A percentile compares a stretch with the other conserved stretches of the same genome.
These are phyloP conservation scores for Uria lomvia DNA, from an alignment of 2,113 vertebrate genomes.

Conservation along the genomic window DNA sequence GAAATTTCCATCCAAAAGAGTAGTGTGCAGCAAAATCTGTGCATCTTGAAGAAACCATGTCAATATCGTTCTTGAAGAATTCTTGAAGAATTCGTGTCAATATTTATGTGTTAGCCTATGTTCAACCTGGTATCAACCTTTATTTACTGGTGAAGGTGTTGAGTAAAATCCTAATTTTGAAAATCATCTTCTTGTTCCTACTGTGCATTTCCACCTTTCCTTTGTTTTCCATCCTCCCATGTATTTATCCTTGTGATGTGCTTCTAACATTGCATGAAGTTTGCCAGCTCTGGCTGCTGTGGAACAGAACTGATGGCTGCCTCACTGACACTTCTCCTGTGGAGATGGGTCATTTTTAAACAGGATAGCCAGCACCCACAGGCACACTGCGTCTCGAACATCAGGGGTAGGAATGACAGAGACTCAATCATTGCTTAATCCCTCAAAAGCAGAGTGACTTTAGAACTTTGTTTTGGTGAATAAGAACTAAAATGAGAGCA, in stretches of 20 bases:
- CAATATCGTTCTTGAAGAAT: no score
- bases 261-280: background rate
- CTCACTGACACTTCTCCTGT: background rate
- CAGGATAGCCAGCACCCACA: accelerated
- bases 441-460: background rate
- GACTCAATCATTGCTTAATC: background rate
- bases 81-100: background rate
- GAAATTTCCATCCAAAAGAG: background rate
- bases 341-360: background rate
- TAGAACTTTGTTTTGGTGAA: background rate
- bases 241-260: background rate
- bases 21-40: background rate
- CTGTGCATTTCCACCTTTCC: background rate
- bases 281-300: background rate
- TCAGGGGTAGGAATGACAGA: background rate
- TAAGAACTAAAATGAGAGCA: background rate
- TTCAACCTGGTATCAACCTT: background rate
- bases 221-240: background rate
- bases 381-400: background rate
- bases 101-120: background rate
- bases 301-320: background rate
- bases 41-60: background rate
- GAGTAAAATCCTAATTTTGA: background rate
- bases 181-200: background rate
- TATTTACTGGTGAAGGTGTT: background rate